Percentiles rank a stretch among this genome's conserved stretches.
These are phyloP conservation scores for Zoanthus sansibaricus DNA, from an alignment of 92 coral and sea anemone species.

Conservation along the genomic window DNA sequence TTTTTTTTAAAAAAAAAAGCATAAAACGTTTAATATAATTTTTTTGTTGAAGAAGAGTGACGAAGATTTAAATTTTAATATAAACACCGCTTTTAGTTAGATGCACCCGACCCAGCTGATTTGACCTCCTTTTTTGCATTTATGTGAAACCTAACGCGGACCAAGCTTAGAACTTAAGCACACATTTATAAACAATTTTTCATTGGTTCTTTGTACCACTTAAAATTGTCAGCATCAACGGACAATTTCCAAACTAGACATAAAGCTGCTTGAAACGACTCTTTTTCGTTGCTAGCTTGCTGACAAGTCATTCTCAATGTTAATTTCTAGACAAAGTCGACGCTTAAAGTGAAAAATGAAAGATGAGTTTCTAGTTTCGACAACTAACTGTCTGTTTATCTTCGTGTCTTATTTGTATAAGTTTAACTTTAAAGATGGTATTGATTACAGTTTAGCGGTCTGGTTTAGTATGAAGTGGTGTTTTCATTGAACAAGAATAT, in stretches of 20 bases:
- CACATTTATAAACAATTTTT: background rate
- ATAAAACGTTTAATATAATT: background rate
- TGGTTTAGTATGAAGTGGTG: constrained; percentile 33
- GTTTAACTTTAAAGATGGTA: constrained; percentile 29
- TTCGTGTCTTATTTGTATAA: constrained; percentile 20
- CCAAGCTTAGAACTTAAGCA: constrained; percentile 12
- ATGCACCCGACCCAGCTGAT: too few species aligned
- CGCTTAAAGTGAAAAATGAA: background rate
- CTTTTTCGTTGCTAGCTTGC: background rate
- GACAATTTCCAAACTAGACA: constrained; percentile 2
- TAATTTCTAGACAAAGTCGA: background rate
- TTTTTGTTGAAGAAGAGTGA: background rate
- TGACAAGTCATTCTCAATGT: constrained; percentile 11
- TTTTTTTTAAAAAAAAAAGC: background rate
- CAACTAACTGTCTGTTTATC: constrained; percentile 6
- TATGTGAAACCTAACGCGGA: constrained; percentile 9
- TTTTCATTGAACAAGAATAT: constrained; percentile 16
- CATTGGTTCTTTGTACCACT: background rate
- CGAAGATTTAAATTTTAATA: background rate
- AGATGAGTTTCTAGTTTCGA: constrained; percentile 37
- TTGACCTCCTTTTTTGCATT: background rate
- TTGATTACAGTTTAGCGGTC: constrained; percentile 30
- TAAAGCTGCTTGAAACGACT: background rate
- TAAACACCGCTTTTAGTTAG: too few species aligned
- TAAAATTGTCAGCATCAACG: background rate